Conservation (phyloP, 1,140 invertebrate species). For the Formica selysi region DNA sequence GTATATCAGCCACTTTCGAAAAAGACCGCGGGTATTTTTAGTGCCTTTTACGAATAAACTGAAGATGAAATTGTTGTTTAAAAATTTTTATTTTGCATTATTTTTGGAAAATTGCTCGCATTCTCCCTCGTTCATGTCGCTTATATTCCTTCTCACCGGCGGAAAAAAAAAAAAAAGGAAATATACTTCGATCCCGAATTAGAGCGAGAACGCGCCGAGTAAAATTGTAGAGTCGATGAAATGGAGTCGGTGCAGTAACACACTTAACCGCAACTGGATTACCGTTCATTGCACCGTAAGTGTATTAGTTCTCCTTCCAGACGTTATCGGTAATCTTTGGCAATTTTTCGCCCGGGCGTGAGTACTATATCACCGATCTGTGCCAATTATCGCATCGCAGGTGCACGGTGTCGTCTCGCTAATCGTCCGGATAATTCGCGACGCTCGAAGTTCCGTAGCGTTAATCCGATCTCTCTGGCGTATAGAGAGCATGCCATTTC, state of each 20-base stretch:
- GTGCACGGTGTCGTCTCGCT: neutral
- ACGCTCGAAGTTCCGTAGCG: constrained; percentile 10
- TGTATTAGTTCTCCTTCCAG: constrained; percentile 48
- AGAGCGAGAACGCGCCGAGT: constrained; percentile 35
- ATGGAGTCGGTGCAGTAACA: constrained; percentile 44
- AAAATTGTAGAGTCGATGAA: constrained; percentile 29
- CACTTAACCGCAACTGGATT: constrained; percentile 54
- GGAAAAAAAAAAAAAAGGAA: constrained; percentile 3
- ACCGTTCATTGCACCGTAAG: constrained; percentile 44
- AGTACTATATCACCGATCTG: constrained; percentile 12
- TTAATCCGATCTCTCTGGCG: constrained; percentile 40
- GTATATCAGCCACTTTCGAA: neutral
- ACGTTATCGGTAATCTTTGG: constrained; percentile 37
- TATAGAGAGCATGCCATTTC: constrained; percentile 48
- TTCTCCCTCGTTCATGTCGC: neutral
- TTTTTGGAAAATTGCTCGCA: neutral
- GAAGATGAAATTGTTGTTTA: too few species aligned
- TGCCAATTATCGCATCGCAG: constrained; percentile 6
- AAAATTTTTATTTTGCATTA: neutral
- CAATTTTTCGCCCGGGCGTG: constrained; percentile 2
- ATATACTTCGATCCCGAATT: constrained; percentile 18
- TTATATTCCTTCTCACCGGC: neutral
- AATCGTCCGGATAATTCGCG: constrained; percentile 25
- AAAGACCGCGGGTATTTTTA: neutral
- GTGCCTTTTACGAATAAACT: neutral